Evolutionary conservation across 1,140 invertebrate genomes (phyloP), one percentile per base, ranked within the genome.

Genomic region (Pararge aegeria): DNA sequence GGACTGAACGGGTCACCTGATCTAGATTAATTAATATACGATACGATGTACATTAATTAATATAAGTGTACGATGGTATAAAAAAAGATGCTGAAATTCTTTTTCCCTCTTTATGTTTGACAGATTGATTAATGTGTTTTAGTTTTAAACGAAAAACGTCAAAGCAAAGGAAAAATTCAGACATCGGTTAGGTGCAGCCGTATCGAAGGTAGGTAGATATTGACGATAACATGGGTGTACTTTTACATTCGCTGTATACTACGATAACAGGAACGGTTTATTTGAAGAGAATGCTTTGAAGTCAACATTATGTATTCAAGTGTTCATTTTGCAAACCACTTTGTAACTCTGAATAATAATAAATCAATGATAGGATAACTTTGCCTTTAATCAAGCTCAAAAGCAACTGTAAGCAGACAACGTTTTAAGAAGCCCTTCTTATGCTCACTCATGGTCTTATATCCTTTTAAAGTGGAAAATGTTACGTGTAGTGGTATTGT

Each of bases 291-390:
- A 21, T 24, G 34, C 34, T 46, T 53, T 15, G 37, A 53, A 24
- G 51, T 40, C 24, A 53, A 40, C 51, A 9, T 40, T 15, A 53
- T 40, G 34, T 53, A 53, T 53, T 53, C 20, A 38, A 40, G n/a
- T 53, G 37, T 10, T 21, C 34, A 53, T 53, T 20, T 46, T 21
- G 44, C 44, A 46, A 21, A 21, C 44, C 44, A 46, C 44, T 46
- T 21, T 21, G 44, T n/a, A 15, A 2, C 44, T 6, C 44, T 24
- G 21, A 46, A 5, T 10, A 34, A 34, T 24, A 46, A 46, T 24
- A 42, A 42, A 42, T 46, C 18, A 20, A 46, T 21, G 40, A 9
- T 18, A 2, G 2, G 24, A 2, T 24, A 7, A 2, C 2, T 2
- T 42, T 10, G 6, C 18, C 42, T 21, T 21, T 46, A n/a, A 46